Percentiles rank a stretch among this genome's conserved stretches.
Evolutionary conservation across 2,888 invertebrate genomes (phyloP).

Genomic region (Clepsis dumicolana): DNA sequence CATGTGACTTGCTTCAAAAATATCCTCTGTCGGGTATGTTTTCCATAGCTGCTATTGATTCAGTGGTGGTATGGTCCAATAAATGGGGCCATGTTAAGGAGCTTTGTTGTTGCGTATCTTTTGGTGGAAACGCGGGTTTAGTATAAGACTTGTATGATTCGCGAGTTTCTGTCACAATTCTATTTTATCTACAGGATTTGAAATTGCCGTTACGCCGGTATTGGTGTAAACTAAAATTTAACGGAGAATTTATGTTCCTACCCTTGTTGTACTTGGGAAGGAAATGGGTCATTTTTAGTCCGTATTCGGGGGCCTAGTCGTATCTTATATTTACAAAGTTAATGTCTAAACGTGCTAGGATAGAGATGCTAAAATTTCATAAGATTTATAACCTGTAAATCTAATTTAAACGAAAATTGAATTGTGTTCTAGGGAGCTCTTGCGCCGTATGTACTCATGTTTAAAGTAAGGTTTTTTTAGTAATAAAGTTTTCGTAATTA

Average conservation of each 20-base stretch:
- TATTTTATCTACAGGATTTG: not conserved
- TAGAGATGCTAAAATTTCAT: not conserved
- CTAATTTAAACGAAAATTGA: conserved; percentile 2
- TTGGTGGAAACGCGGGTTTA: conserved; percentile 2
- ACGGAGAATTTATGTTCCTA: conserved; percentile 7
- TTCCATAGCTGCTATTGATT: too few species aligned
- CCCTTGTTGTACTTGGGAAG: conserved; percentile 1
- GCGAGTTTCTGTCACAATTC: not conserved
- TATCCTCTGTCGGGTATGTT: too few species aligned
- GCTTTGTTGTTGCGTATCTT: not conserved
- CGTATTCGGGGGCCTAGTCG: not conserved
- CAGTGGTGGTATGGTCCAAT: too few species aligned
- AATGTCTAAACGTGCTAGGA: not conserved
- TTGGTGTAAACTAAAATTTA: not conserved
- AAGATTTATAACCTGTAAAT: not conserved
- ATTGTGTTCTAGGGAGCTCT: conserved; percentile 15
- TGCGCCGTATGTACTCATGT: conserved; percentile 22
- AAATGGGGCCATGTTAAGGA: too few species aligned
- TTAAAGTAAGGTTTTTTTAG: conserved; percentile 43
- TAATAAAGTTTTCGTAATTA: conserved; percentile 44
- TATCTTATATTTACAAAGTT: not conserved
- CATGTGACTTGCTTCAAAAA: too few species aligned
- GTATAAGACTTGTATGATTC: conserved; percentile 6
- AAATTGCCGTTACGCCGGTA: not conserved
- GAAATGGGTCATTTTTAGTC: not conserved